Evolutionary conservation across 2,113 vertebrate species (phyloP).

Genomic region (Astur gentilis): DNA sequence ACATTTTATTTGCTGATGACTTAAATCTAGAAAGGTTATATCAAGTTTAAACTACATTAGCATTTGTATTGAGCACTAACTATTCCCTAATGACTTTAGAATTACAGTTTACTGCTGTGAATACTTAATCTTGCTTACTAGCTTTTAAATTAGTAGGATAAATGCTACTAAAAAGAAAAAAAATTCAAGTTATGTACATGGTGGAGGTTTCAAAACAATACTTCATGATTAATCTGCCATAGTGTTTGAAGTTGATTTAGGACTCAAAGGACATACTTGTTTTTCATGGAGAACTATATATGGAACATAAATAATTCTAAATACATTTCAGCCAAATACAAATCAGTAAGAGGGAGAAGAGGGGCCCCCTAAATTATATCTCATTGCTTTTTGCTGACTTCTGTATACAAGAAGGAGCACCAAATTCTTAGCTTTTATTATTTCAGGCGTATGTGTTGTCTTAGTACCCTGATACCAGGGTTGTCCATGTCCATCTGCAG

Average conservation of each 20-base stretch:
- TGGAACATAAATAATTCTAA: slow-evolving; percentile 2
- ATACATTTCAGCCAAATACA: not conserved
- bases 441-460: not conserved
- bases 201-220: not conserved
- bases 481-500: not conserved
- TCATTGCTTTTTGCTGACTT: not conserved
- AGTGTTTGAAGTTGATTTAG: not conserved
- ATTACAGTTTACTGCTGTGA: slow-evolving; percentile 10
- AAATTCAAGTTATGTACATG: not conserved
- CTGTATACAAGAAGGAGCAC: not conserved
- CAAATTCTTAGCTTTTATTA: not conserved
- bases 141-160: slow-evolving; percentile 39
- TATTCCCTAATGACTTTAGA: slow-evolving; percentile 29
- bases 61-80: slow-evolving; percentile 1
- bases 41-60: slow-evolving; percentile 33
- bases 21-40: slow-evolving; percentile 43
- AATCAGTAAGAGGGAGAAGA: not conserved
- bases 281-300: not conserved
- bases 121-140: slow-evolving; percentile 34
- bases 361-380: not conserved
- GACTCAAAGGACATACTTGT: not conserved
- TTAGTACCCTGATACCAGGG: not conserved
- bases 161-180: slow-evolving; percentile 11
- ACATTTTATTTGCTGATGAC: slow-evolving; percentile 16
- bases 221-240: not conserved